Evolutionary conservation across 2,797 vertebrate genomes (phyloP).

Genomic region (Apodemus agrarius): DNA sequence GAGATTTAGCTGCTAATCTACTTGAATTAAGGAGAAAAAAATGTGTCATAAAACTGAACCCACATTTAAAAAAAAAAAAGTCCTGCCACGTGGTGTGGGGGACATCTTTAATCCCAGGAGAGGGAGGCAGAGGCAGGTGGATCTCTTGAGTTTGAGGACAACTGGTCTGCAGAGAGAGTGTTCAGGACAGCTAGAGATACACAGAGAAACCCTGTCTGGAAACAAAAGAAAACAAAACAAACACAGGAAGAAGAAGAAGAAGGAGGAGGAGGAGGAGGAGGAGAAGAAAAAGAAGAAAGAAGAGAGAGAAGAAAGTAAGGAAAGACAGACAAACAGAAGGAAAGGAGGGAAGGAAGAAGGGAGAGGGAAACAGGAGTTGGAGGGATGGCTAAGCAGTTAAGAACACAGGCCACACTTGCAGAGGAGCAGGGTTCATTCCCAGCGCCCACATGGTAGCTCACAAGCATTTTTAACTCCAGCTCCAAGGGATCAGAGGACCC

Average conservation of each 20-base stretch:
- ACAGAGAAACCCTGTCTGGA: background rate
- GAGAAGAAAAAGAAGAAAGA: background rate
- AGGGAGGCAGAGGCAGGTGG: background rate
- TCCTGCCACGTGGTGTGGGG: background rate
- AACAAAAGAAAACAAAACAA: background rate
- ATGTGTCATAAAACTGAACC: conserved; percentile 33
- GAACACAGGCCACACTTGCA: background rate
- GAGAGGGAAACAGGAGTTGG: background rate
- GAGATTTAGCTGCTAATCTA: background rate
- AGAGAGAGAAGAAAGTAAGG: too few relatives aligned
- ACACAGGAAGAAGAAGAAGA: background rate
- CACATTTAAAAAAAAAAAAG: background rate
- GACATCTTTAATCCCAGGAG: background rate
- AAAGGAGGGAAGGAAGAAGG: too few relatives aligned
- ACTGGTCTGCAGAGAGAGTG: background rate
- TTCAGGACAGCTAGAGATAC: background rate
- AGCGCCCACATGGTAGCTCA: background rate
- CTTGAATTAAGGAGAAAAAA: conserved; percentile 28
- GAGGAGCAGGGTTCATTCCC: background rate
- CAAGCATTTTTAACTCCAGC: background rate
- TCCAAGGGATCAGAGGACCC: background rate
- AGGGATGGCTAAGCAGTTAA: background rate
- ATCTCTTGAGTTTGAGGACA: background rate
- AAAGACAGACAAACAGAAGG: too few relatives aligned
- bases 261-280: too few relatives aligned